Percentiles rank a stretch among this genome's conserved stretches.
Evolutionary conservation across 2,797 vertebrate genomes (phyloP).

Genomic region (Leucoraja ocellata): DNA sequence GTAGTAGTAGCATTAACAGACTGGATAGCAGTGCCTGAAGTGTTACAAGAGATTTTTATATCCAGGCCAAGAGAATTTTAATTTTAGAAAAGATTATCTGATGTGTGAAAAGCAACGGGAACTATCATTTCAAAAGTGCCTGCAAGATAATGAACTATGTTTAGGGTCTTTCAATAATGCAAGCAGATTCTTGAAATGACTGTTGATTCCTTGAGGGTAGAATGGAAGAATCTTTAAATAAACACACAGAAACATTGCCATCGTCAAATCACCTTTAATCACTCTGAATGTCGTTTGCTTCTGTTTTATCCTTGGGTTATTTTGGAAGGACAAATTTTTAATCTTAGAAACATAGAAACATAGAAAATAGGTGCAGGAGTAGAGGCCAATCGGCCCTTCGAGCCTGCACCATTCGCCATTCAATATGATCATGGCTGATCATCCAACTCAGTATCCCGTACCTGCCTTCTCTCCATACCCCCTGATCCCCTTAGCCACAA

Average conservation of each 20-base stretch:
- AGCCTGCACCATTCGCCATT: no score
- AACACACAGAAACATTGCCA: background rate
- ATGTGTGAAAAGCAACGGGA: background rate
- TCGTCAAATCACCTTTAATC: background rate
- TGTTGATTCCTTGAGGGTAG: background rate
- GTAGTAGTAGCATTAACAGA: background rate
- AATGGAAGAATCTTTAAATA: background rate
- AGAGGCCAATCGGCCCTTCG: no score
- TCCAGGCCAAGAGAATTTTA: background rate
- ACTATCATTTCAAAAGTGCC: background rate
- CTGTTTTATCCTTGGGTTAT: background rate
- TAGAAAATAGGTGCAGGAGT: no score
- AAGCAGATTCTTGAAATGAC: background rate
- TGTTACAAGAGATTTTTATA: background rate
- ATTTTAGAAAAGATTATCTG: background rate
- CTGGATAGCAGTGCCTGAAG: no score
- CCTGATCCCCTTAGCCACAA: no score
- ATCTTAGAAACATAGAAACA: background rate
- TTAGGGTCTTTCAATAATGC: background rate
- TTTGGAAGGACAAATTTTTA: slow-evolving; percentile 10
- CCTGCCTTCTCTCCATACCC: no score
- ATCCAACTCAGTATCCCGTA: no score
- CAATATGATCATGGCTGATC: no score
- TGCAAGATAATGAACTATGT: background rate
- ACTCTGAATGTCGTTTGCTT: background rate